Conservation (phyloP, 2,797 vertebrate genomes). For the Erpetoichthys calabaricus region DNA sequence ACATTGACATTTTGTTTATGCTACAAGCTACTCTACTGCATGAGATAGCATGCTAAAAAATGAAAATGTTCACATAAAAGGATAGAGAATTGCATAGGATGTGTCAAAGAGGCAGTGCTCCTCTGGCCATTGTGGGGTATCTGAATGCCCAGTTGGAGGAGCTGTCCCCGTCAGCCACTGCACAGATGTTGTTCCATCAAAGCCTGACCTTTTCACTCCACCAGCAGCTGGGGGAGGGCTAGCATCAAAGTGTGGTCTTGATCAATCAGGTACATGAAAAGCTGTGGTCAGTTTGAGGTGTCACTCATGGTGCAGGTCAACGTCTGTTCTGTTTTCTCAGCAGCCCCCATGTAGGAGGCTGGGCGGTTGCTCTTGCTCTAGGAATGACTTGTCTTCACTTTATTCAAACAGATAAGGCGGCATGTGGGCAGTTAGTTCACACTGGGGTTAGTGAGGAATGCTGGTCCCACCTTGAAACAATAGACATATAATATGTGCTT, state of each 20-base stretch:
- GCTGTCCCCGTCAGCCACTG: too few relatives aligned
- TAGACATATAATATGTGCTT: too few relatives aligned
- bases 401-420: conserved; percentile 5
- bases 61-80: too few relatives aligned
- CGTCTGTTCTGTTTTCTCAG: conserved; percentile 6
- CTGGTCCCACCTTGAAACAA: too few relatives aligned
- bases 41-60: too few relatives aligned
- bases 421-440: background rate
- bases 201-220: background rate
- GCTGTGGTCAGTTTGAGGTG: conserved; percentile 3
- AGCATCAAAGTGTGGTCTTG: conserved; percentile 2
- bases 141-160: too few relatives aligned
- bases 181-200: background rate
- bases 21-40: too few relatives aligned
- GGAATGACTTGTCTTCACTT: background rate
- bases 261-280: conserved; percentile 5
- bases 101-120: too few relatives aligned
- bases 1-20: too few relatives aligned
- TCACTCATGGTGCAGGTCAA: background rate
- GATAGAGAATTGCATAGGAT: too few relatives aligned
- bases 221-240: background rate
- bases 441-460: background rate
- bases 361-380: background rate
- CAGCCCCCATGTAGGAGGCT: conserved; percentile 3
- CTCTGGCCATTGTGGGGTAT: too few relatives aligned